Base-by-base conservation (phyloP, 1,140 invertebrate species). In the Lethocerus indicus region DNA sequence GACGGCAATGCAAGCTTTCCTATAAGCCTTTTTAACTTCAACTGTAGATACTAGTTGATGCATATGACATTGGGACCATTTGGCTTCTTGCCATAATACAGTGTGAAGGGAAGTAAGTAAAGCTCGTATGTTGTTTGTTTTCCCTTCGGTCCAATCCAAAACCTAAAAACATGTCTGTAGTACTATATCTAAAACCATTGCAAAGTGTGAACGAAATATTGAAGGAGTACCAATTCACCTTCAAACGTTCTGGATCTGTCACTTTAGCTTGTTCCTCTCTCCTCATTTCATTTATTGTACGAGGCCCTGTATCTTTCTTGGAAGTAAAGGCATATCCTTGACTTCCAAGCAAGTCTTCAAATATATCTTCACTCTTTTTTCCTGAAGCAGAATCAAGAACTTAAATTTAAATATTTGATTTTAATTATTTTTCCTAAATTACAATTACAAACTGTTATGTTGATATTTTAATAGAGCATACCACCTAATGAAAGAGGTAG, bases 1-100 rank as follows among this genome's bases (percentile, higher is more conserved):
- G 26, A 97, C 89, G 42, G 89, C 86, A 13, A 98, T 71, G 59
- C 93, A 96, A 20, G 95, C 95, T 64, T 87, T 90, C 32, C 91
- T 72, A 66, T 98, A 99, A 29, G 81, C 76, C 61, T 95, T 95
- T 65, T 98, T 98, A 13, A 98, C 94, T 66, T 98, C 88, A 2
- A 79, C 79, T 6, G 86, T 66, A 0, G 82, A 76, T 0, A 98
- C 84, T 21, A 99, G 71, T 50, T 94, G 86, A 59, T 88, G 80
- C 89, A 99, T 98, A 54, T 93, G 86, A 57, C 83, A 82, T 53
- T 83, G 81, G 52, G 81, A 75, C 94, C 94, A 98, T 54, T 85
- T 81, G 43, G 87, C 85, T 41, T 87, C 88, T 21, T 85, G 80
- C 95, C 95, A 99, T 24, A 98, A 66, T 7, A 99, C 81, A 0